Evolutionary conservation across 2,797 vertebrate genomes (phyloP), one percentile per base, ranked within the genome.

Genomic region (Lacerta viridis): DNA sequence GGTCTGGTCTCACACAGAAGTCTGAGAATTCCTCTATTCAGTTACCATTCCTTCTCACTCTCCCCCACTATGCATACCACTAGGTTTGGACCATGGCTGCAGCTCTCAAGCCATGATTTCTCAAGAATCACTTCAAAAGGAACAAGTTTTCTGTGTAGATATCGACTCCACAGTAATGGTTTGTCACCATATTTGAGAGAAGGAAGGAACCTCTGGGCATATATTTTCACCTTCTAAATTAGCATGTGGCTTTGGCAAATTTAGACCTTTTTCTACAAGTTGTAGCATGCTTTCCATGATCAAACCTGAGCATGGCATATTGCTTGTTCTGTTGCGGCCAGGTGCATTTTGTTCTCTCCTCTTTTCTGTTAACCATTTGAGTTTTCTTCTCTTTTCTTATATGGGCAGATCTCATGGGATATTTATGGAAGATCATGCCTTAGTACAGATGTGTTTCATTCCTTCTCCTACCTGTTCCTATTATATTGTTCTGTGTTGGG

Each of bases 1-100:
- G 25, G 94, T 29, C 90, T 94, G 86, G 92, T n/a, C 91, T 94
- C 88, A 83, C 0, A 4, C 5, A 0, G 87, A 91, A 86, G 4
- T 93, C 13, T 1, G 33, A 81, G 5, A 81, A 81, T 64, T 25
- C 36, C 41, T 81, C 33, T 81, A 7, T 64, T 76, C 5, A 76
- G 17, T 6, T 2, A 25, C 29, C 33, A 8, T 5, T 33, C 36
- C 5, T 46, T 9, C 39, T 25, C 9, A 39, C 36, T 66, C 36
- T 82, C 39, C 41, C 7, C 15, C 17, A 71, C 43, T n/a, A 81
- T 64, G 33, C 4, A 17, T 18, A 23, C 7, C 27, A 20, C 46
- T 75, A 59, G 23, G 15, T 75, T 8, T 78, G 23, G 33, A n/a
- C 15, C 33, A 59, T 25, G 69, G 46, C 50, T 27, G 10, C 75